Evolutionary conservation across 2,888 invertebrate genomes (phyloP), one percentile per base, ranked within the genome.

Genomic region (Nemapogon koenigi): DNA sequence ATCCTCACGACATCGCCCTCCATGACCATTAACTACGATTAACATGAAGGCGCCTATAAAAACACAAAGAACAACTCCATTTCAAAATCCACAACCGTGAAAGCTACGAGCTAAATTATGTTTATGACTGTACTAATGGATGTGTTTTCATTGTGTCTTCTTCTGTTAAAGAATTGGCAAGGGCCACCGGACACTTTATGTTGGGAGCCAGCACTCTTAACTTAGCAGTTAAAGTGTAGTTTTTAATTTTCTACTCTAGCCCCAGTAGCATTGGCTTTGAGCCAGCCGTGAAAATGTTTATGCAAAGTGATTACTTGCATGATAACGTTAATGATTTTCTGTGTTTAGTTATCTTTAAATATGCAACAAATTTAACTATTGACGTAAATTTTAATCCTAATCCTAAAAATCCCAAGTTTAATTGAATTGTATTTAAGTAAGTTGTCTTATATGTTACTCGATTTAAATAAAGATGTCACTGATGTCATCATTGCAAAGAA

Each of bases 281-380:
- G 42, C 39, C 42, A 42, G 35, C 4, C 31, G 37, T 39, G 17
- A 32, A 36, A 37, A 36, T 37, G 39, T 42, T 42, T 42, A 33
- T 40, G 19, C 19, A 33, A 33, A 19, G 33, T 33, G 19, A 33
- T 18, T 19, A 16, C 33, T 33, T 33, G 14, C 19, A 33, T 33
- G 33, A 19, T 33, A 33, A n/a, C n/a, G n/a, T n/a, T n/a, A n/a
- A 31, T 15, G 16, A 31, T 31, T 31, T 13, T 29, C 22, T 22
- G 22, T 22, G 22, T 26, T 26, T 3, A 26, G 13, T 26, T 26
- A 26, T 8, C 22, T 22, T 22, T 22, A 7, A 8, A 22, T 7
- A 22, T 22, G 6, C 6, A 8, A 8, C 22, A 7, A 8, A 8
- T 22, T 22, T 22, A 7, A 22, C 22, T 7, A 7, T 22, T 22